phyloP scores from a whole-genome alignment of 2,797 vertebrate species.

The Chelmon rostratus region DNA sequence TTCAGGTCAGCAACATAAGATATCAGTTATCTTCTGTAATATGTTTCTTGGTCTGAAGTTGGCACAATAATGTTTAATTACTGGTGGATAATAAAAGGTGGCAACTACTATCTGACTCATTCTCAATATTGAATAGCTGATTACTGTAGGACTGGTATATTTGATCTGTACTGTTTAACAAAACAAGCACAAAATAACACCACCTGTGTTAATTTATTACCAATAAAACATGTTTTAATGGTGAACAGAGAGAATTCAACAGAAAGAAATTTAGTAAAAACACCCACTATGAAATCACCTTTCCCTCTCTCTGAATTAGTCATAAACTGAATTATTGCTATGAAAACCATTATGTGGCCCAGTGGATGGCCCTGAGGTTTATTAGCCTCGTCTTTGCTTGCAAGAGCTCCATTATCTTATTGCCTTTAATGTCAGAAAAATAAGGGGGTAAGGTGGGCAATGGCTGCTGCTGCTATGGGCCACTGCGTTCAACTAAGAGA shows the following conservation, averaged over 20 bases:
- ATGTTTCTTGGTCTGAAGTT: background rate
- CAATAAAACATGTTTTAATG: background rate
- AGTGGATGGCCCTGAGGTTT: conserved; percentile 40
- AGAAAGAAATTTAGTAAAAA: background rate
- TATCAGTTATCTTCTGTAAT: background rate
- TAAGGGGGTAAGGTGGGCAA: conserved; percentile 33
- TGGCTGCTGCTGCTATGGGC: conserved; percentile 47
- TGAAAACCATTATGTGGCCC: conserved; percentile 50
- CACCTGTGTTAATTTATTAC: background rate
- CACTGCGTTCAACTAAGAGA: conserved; percentile 42
- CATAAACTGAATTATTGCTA: conserved; percentile 39
- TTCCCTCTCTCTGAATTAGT: conserved; percentile 21
- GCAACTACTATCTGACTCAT: background rate
- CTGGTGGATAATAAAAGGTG: background rate
- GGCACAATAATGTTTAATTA: background rate
- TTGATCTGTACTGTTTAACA: background rate
- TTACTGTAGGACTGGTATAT: background rate
- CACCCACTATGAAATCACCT: background rate
- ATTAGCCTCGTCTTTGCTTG: conserved; percentile 45
- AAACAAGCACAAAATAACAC: background rate
- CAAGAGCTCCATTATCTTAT: conserved; percentile 57
- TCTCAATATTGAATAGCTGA: background rate
- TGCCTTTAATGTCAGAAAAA: conserved; percentile 63
- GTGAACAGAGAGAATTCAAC: background rate
- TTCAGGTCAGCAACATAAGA: background rate